Evolutionary conservation across 2,797 vertebrate genomes (phyloP), one percentile per base, ranked within the genome.

Genomic region (Meda fulgida): DNA sequence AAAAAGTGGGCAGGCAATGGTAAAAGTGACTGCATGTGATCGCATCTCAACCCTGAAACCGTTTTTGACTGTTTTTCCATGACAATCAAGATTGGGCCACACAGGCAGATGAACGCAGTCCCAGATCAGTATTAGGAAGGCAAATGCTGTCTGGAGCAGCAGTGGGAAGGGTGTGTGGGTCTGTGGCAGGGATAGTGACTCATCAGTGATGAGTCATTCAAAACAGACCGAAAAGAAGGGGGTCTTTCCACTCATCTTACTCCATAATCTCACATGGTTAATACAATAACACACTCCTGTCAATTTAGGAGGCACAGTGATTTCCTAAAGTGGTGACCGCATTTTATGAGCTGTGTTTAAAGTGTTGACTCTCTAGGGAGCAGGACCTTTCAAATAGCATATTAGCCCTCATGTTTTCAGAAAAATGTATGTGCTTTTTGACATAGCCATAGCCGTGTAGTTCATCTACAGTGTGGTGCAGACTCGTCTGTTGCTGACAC

Each of bases 281-380:
- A 88, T 81, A 78, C 81, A 90, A 80, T 91, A 88, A 90, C 87
- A 71, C 51, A 78, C 71, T 84, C 69, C 69, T 88, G 81, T 84
- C 78, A 81, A 86, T 91, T 90, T 78, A 90, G 78, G 83, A 67
- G 72, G 81, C 89, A 89, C 88, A 88, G 89, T 89, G 75, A 90
- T 88, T 89, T 90, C 80, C 79, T 85, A 58, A 88, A 86, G 83
- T 85, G 86, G 63, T 84, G 69, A 63, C 14, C 4, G 43, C 48
- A 36, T 81, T 73, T 80, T 73, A 48, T 76, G 23, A 80, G 63
- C 60, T 60, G 40, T 19, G 23, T 73, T 67, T 72, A 14, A 48
- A 16, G 36, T 31, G 43, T 81, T 76, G 34, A 85, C 31, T 63
- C 31, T 80, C 29, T 40, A 23, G 58, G 34, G 53, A 51, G 53